phyloP scores from a whole-genome alignment of 2,888 invertebrate genomes.

The Drosophila setosimentum region DNA sequence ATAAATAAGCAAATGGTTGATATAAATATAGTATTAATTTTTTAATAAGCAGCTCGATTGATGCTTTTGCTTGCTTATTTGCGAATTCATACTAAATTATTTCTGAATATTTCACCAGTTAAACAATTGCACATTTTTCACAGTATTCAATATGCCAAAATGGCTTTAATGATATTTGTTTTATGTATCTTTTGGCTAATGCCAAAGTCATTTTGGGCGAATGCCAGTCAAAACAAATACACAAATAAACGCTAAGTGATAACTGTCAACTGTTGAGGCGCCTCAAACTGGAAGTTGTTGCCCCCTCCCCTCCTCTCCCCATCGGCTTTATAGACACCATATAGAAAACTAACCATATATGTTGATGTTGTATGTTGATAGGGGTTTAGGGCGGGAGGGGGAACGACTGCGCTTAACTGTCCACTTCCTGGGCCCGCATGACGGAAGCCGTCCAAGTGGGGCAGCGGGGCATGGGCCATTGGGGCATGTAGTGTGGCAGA shows the following conservation, averaged over 20 bases:
- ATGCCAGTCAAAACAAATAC: slow-evolving; percentile 10
- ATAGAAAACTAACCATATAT: slow-evolving; percentile 31
- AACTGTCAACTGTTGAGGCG: slow-evolving; percentile 2
- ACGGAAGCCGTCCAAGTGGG: slow-evolving; percentile 62
- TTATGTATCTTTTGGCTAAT: background rate
- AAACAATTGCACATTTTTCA: background rate
- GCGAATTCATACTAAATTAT: background rate
- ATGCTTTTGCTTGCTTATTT: background rate
- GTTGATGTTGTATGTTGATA: slow-evolving; percentile 13
- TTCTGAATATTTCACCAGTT: background rate
- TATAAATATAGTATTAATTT: background rate
- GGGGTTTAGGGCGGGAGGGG: slow-evolving; percentile 2
- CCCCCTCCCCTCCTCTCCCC: background rate
- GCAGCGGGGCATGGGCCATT: slow-evolving; percentile 1
- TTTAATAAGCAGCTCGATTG: background rate
- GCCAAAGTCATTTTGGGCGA: slow-evolving; percentile 14
- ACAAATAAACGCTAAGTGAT: slow-evolving; percentile 5
- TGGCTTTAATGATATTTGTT: slow-evolving; percentile 18
- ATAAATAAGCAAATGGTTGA: background rate
- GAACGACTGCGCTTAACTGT: slow-evolving; percentile 68
- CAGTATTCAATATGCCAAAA: slow-evolving; percentile 12
- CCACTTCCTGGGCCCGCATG: slow-evolving; percentile 79
- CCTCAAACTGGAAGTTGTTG: background rate
- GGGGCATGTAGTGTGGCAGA: slow-evolving; percentile 9
- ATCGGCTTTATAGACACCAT: too few species aligned